Conservation (phyloP, 2,113 vertebrate genomes). For the Psophia crepitans region DNA sequence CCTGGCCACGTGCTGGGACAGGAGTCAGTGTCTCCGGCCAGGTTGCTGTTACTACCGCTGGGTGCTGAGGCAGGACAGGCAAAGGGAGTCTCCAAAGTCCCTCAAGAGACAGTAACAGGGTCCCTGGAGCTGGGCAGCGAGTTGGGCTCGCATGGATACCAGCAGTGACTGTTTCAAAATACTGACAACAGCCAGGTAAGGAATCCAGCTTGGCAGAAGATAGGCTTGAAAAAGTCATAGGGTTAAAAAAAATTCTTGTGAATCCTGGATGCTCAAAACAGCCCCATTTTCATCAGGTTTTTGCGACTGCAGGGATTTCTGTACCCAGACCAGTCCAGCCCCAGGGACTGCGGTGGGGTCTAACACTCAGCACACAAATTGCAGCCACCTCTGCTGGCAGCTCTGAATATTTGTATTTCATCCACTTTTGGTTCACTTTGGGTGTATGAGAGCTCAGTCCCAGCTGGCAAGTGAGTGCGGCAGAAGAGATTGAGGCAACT, state of each 20-base stretch:
- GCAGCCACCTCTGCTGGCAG: neutral
- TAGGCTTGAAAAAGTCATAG: neutral
- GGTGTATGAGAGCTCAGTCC: neutral
- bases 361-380: neutral
- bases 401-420: neutral
- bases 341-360: neutral
- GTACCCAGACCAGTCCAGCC: neutral
- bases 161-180: neutral
- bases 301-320: neutral
- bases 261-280: neutral
- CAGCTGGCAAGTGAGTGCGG: neutral
- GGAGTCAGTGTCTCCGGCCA: neutral
- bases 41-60: neutral
- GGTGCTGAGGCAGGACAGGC: neutral
- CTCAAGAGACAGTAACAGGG: neutral
- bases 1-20: accelerated
- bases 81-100: neutral
- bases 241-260: neutral
- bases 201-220: neutral
- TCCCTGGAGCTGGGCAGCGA: neutral
- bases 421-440: neutral
- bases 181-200: neutral
- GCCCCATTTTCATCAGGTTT: neutral
- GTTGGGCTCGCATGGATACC: accelerated
- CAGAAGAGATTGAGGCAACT: neutral